phyloP scores from a whole-genome alignment of 2,113 vertebrate genomes.

The Gallinago undulata region DNA sequence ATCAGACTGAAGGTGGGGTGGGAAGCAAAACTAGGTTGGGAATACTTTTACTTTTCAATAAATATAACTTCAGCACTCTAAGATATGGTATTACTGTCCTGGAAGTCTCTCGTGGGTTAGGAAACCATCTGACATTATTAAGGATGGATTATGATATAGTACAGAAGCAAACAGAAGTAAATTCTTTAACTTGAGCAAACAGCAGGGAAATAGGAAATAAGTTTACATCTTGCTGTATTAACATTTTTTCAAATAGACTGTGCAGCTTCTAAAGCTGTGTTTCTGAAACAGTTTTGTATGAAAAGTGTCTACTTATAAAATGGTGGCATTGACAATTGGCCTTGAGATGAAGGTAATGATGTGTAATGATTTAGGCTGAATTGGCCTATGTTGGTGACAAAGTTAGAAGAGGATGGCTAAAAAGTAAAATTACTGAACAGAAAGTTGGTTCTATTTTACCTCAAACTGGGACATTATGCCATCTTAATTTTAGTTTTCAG shows the following conservation, averaged over 20 bases:
- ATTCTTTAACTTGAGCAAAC: neutral
- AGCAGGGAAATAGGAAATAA: neutral
- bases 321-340: neutral
- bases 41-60: neutral
- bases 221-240: neutral
- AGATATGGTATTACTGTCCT: neutral
- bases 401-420: too few species aligned
- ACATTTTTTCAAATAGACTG: neutral
- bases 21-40: neutral
- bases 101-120: neutral
- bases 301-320: neutral
- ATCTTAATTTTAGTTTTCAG: neutral
- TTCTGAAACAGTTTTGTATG: neutral
- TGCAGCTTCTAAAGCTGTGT: neutral
- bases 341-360: neutral
- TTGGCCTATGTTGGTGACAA: too few species aligned
- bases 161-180: neutral
- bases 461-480: too few species aligned
- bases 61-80: neutral
- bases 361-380: too few species aligned
- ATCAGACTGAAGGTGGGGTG: neutral
- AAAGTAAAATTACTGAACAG: too few species aligned
- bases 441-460: too few species aligned
- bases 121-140: neutral
- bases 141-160: neutral